phyloP scores from a whole-genome alignment of 2,797 vertebrate genomes.

The Alca torda region DNA sequence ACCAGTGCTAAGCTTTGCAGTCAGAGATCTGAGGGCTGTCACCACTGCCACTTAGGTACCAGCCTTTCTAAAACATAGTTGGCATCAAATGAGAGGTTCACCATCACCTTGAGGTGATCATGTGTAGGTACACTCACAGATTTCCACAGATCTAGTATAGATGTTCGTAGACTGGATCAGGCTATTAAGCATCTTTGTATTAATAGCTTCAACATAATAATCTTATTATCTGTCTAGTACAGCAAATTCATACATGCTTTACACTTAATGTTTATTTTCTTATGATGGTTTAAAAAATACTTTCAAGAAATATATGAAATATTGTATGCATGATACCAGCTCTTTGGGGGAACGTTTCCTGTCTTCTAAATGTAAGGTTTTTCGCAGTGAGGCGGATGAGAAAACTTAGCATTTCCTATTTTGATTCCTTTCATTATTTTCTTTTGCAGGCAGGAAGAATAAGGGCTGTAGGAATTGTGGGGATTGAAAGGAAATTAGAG shows the following conservation, averaged over 20 bases:
- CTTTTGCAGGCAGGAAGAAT: slow-evolving; percentile 88
- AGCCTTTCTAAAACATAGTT: neutral
- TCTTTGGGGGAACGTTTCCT: neutral
- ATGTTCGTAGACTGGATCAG: neutral
- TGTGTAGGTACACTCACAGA: neutral
- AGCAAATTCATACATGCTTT: neutral
- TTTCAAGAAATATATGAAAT: slow-evolving; percentile 11
- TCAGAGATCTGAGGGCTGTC: neutral
- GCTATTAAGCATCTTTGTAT: neutral
- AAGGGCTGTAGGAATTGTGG: slow-evolving; percentile 96
- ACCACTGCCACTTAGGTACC: neutral
- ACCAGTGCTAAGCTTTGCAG: neutral
- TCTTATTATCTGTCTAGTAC: neutral
- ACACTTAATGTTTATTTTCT: neutral
- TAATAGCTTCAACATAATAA: neutral
- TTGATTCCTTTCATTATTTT: slow-evolving; percentile 33
- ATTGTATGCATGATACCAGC: neutral
- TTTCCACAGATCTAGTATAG: neutral
- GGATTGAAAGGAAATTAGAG: slow-evolving; percentile 97
- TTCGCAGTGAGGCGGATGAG: neutral
- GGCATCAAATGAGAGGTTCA: neutral
- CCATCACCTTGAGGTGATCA: neutral
- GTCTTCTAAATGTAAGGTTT: neutral
- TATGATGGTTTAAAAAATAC: neutral
- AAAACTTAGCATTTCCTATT: slow-evolving; percentile 60